Base-by-base conservation (phyloP, 2,797 vertebrate genomes). In the Tolypeutes matacus region DNA sequence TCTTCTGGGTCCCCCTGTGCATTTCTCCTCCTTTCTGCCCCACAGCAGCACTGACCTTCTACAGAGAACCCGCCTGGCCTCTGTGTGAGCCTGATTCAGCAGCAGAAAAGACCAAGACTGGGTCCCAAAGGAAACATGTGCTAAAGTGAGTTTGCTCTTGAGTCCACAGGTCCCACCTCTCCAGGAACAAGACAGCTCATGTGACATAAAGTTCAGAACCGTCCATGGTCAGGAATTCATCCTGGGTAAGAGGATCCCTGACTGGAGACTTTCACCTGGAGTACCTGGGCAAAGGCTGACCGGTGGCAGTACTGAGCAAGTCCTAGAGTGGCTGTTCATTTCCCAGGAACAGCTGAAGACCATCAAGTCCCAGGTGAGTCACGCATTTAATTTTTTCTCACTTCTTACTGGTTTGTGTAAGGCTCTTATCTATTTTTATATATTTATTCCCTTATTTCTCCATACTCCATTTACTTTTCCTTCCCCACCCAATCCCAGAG, bases 91-190 rank as follows among this genome's bases (percentile, higher is more conserved):
- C 0, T 5, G 6, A 7, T n/a, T 56, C 14, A 39, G 39, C 31
- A 51, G 36, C 65, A n/a, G 21, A 46, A 31, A 7, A 76, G 21
- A 72, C 12, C 0, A 6, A 27, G 93, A 14, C 25, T 15, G 39
- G n/a, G 39, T 23, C 25, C n/a, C 20, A 23, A 29, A n/a, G 56
- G 27, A 65, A 31, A 60, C 3, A 15, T 4, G 29, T 13, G 0
- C 31, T 80, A 12, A 70, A 36, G 14, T 17, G 15, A 34, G 27
- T 39, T 85, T 85, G 21, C 34, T 84, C 53, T 78, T 49, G 83
- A 60, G 27, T 42, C 77, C n/a, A 49, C 46, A 96, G 94, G 73
- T 96, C 7, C 86, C 86, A n/a, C 94, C 93, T 51, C 80, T 93
- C 53, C 87, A 81, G 73, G 93, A 95, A 10, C 11, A 0, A 85